Conservation (phyloP, 2,888 invertebrate genomes). For the Pandemis corylana region DNA sequence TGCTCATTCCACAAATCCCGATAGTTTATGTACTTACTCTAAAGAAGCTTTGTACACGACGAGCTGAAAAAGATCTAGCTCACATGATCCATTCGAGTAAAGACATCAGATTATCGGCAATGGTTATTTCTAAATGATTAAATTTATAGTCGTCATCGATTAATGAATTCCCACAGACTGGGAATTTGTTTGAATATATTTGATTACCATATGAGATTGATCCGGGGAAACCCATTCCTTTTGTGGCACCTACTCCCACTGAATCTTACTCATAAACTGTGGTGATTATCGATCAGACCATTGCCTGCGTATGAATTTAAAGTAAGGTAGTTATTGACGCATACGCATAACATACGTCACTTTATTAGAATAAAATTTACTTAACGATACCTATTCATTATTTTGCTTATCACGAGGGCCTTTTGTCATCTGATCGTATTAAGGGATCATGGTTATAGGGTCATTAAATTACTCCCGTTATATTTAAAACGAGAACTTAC, state of each 20-base stretch:
- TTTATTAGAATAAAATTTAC: too few species aligned
- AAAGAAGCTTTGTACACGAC: too few species aligned
- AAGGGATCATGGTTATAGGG: too few species aligned
- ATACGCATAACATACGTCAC: background rate
- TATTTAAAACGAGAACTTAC: too few species aligned
- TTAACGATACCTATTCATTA: too few species aligned
- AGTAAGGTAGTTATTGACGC: background rate
- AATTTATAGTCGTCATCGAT: background rate
- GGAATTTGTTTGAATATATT: background rate
- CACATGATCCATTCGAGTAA: background rate
- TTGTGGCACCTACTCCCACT: background rate
- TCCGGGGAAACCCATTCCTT: background rate
- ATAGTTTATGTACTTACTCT: too few species aligned
- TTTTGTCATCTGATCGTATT: too few species aligned
- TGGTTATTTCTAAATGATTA: background rate
- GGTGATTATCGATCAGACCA: background rate
- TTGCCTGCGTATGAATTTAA: background rate
- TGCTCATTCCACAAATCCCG: background rate
- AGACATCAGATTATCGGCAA: too few species aligned
- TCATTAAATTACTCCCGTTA: too few species aligned
- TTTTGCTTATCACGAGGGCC: too few species aligned
- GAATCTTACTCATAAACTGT: background rate
- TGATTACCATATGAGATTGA: background rate
- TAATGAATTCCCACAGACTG: background rate
- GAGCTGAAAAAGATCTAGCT: too few species aligned